phyloP scores from a whole-genome alignment of 2,797 vertebrate species.

The Peromyscus melanophrys region DNA sequence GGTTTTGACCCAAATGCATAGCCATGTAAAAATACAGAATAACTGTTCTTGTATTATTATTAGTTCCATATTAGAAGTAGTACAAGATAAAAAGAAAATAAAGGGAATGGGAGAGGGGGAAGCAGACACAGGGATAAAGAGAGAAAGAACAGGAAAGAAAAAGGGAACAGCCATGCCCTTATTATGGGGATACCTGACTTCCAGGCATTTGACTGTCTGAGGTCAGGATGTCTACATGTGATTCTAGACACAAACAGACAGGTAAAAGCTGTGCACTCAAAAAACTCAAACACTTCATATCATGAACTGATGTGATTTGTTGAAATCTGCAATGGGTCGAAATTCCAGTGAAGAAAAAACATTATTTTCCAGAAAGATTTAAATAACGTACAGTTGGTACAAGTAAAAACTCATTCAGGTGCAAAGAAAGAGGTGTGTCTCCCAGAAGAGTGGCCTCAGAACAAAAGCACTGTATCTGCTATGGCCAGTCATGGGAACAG shows the following conservation, averaged over 20 bases:
- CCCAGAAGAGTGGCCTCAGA: not conserved
- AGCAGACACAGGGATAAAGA: not conserved
- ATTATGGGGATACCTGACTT: not conserved
- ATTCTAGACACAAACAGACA: not conserved
- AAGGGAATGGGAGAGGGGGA: not conserved
- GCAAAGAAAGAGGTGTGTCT: not conserved
- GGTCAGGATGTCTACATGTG: not conserved
- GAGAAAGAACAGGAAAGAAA: not conserved
- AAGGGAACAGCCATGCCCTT: not conserved
- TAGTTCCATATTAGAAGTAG: not conserved
- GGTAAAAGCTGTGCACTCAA: not conserved
- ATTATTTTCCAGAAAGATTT: conserved; percentile 1
- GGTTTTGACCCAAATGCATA: not conserved
- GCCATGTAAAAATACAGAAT: not conserved
- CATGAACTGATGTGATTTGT: not conserved
- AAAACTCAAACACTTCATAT: not conserved
- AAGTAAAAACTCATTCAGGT: not conserved
- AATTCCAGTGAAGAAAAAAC: not conserved
- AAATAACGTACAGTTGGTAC: not conserved
- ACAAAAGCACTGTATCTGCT: not conserved
- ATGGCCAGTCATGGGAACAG: not conserved
- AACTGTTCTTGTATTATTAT: not conserved
- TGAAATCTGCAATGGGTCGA: conserved; percentile 35
- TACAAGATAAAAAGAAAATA: not conserved
- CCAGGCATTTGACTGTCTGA: not conserved